These are phyloP conservation scores for Melolontha melolontha DNA, from an alignment of 2,888 invertebrate genomes.

Conservation along the genomic window DNA sequence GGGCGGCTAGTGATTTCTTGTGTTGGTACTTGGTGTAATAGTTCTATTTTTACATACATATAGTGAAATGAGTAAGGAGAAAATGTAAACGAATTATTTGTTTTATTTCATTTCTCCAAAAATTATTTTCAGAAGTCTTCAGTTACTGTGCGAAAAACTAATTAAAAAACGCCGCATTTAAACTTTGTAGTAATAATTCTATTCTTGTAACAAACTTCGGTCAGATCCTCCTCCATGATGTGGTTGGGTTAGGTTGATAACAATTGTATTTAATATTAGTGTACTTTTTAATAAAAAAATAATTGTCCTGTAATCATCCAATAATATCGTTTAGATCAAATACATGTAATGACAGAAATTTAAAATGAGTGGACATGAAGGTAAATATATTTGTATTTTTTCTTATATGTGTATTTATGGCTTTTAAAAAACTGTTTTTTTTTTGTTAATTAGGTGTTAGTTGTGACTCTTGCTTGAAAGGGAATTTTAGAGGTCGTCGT, in stretches of 20 bases:
- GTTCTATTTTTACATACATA: slow-evolving; percentile 15
- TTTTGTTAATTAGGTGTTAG: slow-evolving; percentile 86
- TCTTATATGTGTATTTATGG: slow-evolving; percentile 2
- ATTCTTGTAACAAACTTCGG: slow-evolving; percentile 18
- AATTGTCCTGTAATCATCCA: slow-evolving; percentile 16
- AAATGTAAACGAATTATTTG: slow-evolving; percentile 25
- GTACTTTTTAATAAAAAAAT: slow-evolving; percentile 17
- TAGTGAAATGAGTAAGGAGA: slow-evolving; percentile 28
- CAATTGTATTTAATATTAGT: slow-evolving; percentile 26
- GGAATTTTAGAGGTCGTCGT: slow-evolving; percentile 96
- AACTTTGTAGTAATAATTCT: neutral
- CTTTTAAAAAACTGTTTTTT: slow-evolving; percentile 26
- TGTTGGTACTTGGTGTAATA: slow-evolving; percentile 18
- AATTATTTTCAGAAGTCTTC: no score
- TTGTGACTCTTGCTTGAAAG: slow-evolving; percentile 99
- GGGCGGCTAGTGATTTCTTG: no score
- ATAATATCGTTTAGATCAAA: slow-evolving; percentile 7
- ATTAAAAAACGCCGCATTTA: neutral
- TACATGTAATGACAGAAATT: slow-evolving; percentile 28
- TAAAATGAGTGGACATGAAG: slow-evolving; percentile 46
- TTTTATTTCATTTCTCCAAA: neutral
- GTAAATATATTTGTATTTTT: slow-evolving; percentile 20
- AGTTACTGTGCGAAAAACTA: no score
- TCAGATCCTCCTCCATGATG: slow-evolving; percentile 41
- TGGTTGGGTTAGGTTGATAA: slow-evolving; percentile 44